Evolutionary conservation across 2,888 invertebrate genomes (phyloP), one percentile per base, ranked within the genome.

Genomic region (Euspilapteryx auroguttella): DNA sequence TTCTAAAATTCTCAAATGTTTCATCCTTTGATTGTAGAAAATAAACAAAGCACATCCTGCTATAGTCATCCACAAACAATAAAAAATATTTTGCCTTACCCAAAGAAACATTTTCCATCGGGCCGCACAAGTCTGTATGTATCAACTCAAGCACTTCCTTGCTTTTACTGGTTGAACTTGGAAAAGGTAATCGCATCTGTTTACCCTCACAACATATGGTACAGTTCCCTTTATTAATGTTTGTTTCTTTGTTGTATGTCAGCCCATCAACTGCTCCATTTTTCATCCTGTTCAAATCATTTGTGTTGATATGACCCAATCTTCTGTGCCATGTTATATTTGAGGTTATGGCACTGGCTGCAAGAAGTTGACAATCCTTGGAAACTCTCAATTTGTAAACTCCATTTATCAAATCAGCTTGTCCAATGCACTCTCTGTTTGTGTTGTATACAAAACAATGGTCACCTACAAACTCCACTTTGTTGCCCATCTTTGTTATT

Each of bases 41-140:
- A 24, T 30, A 30, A 7, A 30, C 23, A 21, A 25, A 30, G 10
- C 14, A 8, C 30, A 30, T 30, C 9, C 26, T 21, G 21, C 25
- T 30, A 20, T n/a, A 25, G 11, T 30, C 30, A 14, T 30, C 30
- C 7, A 30, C 25, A 30, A 30, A 30, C 25, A 26, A 22, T 4
- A 33, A 12, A 14, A 23, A 33, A 12, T 31, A 34, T 17, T 12
- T 28, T 2, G 34, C 9, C 2, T 10, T 12, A 15, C 29, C 34
- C 4, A 34, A 10, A 7, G 34, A 34, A 5, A 7, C 7, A 8
- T 17, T 23, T 25, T 34, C 32, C 34, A 34, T 34, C 40, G 32
- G 37, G 20, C 28, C 38, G 38, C 41, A 41, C 28, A 39, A 13
- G 31, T 40, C 40, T 31, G 39, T 27, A 21, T 41, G 40, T 2